Evolutionary conservation across 2,113 vertebrate species (phyloP), one percentile per base, ranked within the genome.

Genomic region (Sigmodon hispidus): DNA sequence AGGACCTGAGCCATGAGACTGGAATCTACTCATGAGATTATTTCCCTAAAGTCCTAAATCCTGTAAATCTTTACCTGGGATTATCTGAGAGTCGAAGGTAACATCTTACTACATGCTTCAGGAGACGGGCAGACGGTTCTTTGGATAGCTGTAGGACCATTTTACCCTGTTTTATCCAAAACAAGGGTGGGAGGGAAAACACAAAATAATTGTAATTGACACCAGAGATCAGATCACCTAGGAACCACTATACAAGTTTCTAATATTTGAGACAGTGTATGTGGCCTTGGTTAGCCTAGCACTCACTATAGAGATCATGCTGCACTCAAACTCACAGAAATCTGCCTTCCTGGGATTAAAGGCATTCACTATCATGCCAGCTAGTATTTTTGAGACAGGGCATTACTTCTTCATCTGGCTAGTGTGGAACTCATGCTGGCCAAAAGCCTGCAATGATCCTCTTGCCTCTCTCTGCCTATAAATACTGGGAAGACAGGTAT

Each of bases 71-170:
- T 98, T 99, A 99, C 99, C 99, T 99, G 98, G 99, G 99, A 96
- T 99, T 99, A 98, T 99, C 99, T 0, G 99, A 99, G 93, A 99
- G 99, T 97, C 99, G 99, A 94, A 99, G 99, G 96, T 99, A 99
- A 98, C 99, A 99, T 97, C 99, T 99, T 57, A 99, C 99, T 0
- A 99, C 99, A 0, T 99, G 99, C 93, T 99, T 99, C 97, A 99
- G 97, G 65, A 99, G 98, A 43, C 99, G 99, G 80, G 99, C 99
- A 0, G 99, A 99, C 0, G 99, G 99, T 97, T 99, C 99, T 98
- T 99, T 99, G 76, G 99, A 99, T 73, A 99, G 98, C 98, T 99
- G 99, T 96, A 99, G 98, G 96, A 99, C 99, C 99, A 99, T 99
- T 97, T 99, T 99, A 91, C 99, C 99, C 99, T 99, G 97, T 97